Base-by-base conservation (phyloP, 53 echinoderm and acorn worm species). In the Antedon mediterranea region DNA sequence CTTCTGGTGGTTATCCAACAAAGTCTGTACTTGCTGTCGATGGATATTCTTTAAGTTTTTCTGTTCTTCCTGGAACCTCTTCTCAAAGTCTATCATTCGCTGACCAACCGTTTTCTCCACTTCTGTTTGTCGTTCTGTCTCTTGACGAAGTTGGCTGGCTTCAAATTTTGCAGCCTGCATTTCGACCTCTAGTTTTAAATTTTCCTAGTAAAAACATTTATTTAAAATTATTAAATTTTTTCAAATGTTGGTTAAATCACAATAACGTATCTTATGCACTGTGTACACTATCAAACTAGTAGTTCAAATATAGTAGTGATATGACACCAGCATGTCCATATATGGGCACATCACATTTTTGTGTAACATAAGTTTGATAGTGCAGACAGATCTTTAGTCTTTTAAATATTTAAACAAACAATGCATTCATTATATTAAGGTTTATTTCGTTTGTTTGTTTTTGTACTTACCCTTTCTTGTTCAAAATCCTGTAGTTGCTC, bases 141-240 rank as follows among this genome's bases (percentile, higher is more conserved):
- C 84, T 34, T 73, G 57, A 37, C 82, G 87, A 74, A 84, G 84
- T 28, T 85, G 87, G 23, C 72, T 77, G 27, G 97, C 91, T 79
- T 95, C 97, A 44, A 81, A 87, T n/a, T 86, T 78, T 28, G 97
- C 91, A 74, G 79, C 78, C 77, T 91, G 89, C 31, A 91, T 81
- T 33, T 79, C 86, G 41, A 91, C 74, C 83, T 95, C 97, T 20
- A 91, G 78, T 27, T 33, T 77, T 3, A 72, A 41, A 28, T 89
- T 89, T 76, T 95, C 95, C 95, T 95, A 32, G 14, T 28, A 72
- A 30, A 43, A 3, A 82, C n/a, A 37, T 37, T 37, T 6, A n/a
- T n/a, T n/a, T n/a, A n/a, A n/a, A n/a, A n/a, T n/a, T n/a, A n/a
- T n/a, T n/a, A n/a, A 6, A 11, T 37, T 11, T 37, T 4, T 37